These are phyloP conservation scores for Crax fasciolata DNA, from an alignment of 2,797 vertebrate genomes.

Conservation along the genomic window DNA sequence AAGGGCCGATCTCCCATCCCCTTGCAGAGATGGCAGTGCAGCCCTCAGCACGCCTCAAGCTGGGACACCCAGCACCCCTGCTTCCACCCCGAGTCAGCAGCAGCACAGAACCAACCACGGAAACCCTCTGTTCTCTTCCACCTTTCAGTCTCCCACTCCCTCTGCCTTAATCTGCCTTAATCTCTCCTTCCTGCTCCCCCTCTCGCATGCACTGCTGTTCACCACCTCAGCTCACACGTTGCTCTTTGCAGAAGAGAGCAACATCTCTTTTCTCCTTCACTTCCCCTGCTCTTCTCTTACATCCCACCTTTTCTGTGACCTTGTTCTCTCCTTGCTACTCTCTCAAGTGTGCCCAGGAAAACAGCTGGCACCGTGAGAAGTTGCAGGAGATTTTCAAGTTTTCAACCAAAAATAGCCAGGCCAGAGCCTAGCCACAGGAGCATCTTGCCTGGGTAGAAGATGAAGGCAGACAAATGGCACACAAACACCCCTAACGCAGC, in stretches of 20 bases:
- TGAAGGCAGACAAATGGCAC: background rate
- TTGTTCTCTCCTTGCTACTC: background rate
- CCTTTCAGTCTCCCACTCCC: background rate
- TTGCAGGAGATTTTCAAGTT: background rate
- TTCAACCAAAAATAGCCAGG: background rate
- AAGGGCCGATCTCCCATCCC: no score
- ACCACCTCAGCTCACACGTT: background rate
- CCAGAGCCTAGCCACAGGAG: background rate
- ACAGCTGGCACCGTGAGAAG: background rate
- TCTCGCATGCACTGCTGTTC: rapidly evolving
- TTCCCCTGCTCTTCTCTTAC: background rate
- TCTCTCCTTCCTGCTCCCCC: background rate
- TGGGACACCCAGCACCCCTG: rapidly evolving
- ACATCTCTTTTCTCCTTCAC: background rate
- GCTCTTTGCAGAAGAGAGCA: background rate
- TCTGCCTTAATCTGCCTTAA: background rate
- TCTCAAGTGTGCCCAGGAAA: background rate
- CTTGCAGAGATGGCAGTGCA: background rate
- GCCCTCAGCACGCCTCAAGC: background rate
- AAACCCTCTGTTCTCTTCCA: background rate
- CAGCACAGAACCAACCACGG: background rate
- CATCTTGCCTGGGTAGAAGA: background rate
- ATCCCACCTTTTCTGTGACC: background rate
- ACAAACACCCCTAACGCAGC: background rate
- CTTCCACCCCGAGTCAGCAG: background rate